Percentiles rank a stretch among this genome's conserved stretches.
phyloP scores from a whole-genome alignment of 2,797 vertebrate genomes.

The Danio aesculapii region DNA sequence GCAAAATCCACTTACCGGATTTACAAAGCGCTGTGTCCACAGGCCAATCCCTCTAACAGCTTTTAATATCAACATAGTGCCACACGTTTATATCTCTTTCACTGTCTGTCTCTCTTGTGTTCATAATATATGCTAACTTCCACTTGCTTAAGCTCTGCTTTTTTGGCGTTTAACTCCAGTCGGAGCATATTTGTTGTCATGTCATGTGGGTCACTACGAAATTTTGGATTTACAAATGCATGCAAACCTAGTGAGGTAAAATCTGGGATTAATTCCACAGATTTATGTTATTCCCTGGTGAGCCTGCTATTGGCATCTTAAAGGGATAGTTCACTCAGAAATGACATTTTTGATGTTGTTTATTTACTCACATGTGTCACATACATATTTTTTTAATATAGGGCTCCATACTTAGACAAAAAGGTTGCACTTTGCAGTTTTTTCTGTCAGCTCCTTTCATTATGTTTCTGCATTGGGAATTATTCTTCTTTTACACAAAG shows the following conservation, averaged over 20 bases:
- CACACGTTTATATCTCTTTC: slow-evolving; percentile 17
- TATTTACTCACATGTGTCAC: not conserved
- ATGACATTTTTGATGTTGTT: not conserved
- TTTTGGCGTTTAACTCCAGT: slow-evolving; percentile 4
- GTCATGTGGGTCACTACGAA: not conserved
- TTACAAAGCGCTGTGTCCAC: slow-evolving; percentile 31
- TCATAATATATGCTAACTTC: slow-evolving; percentile 12
- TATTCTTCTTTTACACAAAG: too few species aligned
- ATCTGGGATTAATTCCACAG: slow-evolving; percentile 33
- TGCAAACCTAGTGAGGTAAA: not conserved
- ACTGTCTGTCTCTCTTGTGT: slow-evolving; percentile 7
- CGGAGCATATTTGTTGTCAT: not conserved
- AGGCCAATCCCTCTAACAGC: slow-evolving; percentile 49
- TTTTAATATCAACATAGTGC: slow-evolving; percentile 52
- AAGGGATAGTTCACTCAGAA: not conserved
- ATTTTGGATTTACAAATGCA: slow-evolving; percentile 15
- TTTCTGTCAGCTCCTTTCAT: too few species aligned
- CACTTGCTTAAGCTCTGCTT: not conserved
- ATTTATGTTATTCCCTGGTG: slow-evolving; percentile 13
- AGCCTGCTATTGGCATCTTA: slow-evolving; percentile 15
- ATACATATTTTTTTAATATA: too few species aligned
- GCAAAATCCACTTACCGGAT: slow-evolving; percentile 51
- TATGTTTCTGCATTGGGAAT: too few species aligned
- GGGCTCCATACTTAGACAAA: too few species aligned
- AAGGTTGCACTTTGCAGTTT: too few species aligned